Evolutionary conservation across 1,140 invertebrate species (phyloP).

Genomic region (Psix sp.): DNA sequence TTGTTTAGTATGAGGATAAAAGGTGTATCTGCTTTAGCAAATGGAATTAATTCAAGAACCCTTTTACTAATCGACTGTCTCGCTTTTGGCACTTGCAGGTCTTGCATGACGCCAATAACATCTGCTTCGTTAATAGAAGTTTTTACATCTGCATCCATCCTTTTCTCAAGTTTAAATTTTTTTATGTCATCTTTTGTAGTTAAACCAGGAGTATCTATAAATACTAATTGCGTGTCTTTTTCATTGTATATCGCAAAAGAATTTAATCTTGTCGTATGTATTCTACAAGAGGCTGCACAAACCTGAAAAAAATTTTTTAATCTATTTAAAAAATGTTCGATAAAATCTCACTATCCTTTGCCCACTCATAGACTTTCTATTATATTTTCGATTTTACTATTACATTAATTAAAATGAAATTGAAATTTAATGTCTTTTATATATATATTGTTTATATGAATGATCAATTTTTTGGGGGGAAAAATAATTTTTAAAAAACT

Average conservation of each 20-base stretch:
- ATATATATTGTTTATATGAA: too few relatives aligned
- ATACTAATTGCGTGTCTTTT: slow-evolving; percentile 89
- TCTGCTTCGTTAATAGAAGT: slow-evolving; percentile 84
- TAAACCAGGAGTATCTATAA: slow-evolving; percentile 91
- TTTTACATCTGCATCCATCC: slow-evolving; percentile 82
- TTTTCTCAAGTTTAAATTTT: slow-evolving; percentile 82
- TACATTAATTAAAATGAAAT: background rate
- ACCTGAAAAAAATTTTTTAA: too few relatives aligned
- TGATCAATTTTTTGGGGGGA: too few relatives aligned
- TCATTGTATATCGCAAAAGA: slow-evolving; percentile 84
- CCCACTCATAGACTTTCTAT: too few relatives aligned
- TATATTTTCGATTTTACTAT: too few relatives aligned
- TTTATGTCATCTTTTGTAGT: slow-evolving; percentile 82
- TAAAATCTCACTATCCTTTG: too few relatives aligned
- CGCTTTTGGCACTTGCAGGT: slow-evolving; percentile 84
- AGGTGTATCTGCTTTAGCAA: slow-evolving; percentile 79
- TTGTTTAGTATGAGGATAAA: slow-evolving; percentile 93
- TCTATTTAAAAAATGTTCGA: too few relatives aligned
- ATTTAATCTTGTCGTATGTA: slow-evolving; percentile 90
- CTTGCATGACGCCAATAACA: slow-evolving; percentile 90
- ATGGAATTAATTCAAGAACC: slow-evolving; percentile 83
- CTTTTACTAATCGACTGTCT: slow-evolving; percentile 82
- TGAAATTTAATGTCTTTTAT: background rate
- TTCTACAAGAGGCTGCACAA: slow-evolving; percentile 90
- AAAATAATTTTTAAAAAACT: slow-evolving; percentile 15